Conservation (phyloP, 2,888 invertebrate genomes). For the Noctua fimbriata region DNA sequence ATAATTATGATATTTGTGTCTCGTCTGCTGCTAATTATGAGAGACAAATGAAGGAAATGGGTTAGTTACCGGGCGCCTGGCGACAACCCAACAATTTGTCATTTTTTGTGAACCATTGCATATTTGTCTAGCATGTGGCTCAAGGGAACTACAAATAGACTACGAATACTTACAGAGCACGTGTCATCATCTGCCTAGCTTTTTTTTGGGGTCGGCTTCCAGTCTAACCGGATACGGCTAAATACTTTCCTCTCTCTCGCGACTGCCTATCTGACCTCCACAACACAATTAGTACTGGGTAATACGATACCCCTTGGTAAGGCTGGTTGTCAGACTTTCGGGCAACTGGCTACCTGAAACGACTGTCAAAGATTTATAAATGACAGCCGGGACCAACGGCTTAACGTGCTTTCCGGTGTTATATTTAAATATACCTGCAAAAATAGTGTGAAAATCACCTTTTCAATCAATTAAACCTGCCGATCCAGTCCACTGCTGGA, state of each 20-base stretch:
- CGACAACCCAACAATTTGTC: conserved; percentile 65
- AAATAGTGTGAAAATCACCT: not conserved
- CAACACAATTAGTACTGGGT: too few relatives aligned
- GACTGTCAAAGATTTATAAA: too few relatives aligned
- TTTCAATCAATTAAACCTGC: not conserved
- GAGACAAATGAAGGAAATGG: conserved; percentile 63
- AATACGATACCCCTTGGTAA: too few relatives aligned
- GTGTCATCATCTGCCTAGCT: not conserved
- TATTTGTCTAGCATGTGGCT: conserved; percentile 46
- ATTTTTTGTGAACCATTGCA: conserved; percentile 59
- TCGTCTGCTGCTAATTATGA: conserved; percentile 61
- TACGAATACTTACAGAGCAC: not conserved
- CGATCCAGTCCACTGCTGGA: not conserved
- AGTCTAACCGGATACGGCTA: too few relatives aligned
- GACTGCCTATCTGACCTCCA: too few relatives aligned
- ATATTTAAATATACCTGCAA: not conserved
- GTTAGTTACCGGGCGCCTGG: conserved; percentile 57
- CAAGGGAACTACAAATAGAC: conserved; percentile 58
- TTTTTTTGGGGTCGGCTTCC: too few relatives aligned
- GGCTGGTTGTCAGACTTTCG: too few relatives aligned
- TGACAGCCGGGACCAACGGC: too few relatives aligned
- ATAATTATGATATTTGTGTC: conserved; percentile 40
- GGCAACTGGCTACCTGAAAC: too few relatives aligned
- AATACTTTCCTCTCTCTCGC: too few relatives aligned
- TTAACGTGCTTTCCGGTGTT: too few relatives aligned